Base-by-base conservation (phyloP, 2,888 invertebrate genomes). In the Hydraecia micacea region DNA sequence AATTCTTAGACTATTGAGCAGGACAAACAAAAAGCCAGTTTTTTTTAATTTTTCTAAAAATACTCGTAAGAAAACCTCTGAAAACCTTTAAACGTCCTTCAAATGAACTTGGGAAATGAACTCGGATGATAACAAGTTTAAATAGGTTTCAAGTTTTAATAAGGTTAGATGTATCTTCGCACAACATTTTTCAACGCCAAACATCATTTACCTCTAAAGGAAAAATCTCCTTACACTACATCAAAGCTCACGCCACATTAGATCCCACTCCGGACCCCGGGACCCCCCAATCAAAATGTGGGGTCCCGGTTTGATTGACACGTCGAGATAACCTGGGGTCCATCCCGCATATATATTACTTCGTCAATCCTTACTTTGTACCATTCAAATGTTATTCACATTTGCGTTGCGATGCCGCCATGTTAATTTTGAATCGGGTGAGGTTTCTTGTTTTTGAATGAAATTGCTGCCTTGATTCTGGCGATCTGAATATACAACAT, bases 291-390 rank as follows among this genome's bases (percentile, higher is more conserved):
- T 77, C 76, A 69, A 52, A 52, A 52, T 52, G 69, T 36, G 52
- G 52, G 52, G 36, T 73, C 68, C 81, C 73, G 68, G 80, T 87
- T 86, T 86, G 86, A 88, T 83, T 84, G 91, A 90, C 90, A 75
- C 71, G 68, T 65, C 62, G 77, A 89, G 91, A 91, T 90, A 90
- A 86, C 89, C 87, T 86, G 86, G 85, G 84, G 73, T 62, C 84
- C 70, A 85, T 72, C 84, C 87, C 83, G 88, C 87, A 90, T 91
- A 91, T 92, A 92, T 91, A 92, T 92, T 91, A 92, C 89, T 83
- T 90, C 81, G 80, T 84, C 81, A 81, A 80, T 83, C 87, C 80
- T 75, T 72, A 77, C 80, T 86, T 83, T 83, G 80, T 83, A 66
- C 15, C 7, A 74, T 79, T 75, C 86, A 80, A 86, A 87, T 87